Evolutionary conservation across 2,888 invertebrate genomes (phyloP).

Genomic region (Tetramorium bicarinatum): DNA sequence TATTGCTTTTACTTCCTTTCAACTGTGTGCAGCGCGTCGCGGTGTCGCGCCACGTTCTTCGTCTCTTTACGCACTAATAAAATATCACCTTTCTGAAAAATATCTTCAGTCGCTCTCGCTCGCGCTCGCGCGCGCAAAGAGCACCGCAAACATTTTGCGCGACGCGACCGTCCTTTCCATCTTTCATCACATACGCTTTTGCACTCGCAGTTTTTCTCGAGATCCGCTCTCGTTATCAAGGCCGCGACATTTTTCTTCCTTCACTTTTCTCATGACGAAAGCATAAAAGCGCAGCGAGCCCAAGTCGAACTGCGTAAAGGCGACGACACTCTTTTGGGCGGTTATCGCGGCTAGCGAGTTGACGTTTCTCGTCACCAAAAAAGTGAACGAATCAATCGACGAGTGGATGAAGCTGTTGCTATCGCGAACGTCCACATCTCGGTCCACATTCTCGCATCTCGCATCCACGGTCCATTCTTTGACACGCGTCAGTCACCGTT

Average conservation of each 20-base stretch:
- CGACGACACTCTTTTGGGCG: too few relatives aligned
- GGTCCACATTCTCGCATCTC: not conserved
- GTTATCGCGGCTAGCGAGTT: too few relatives aligned
- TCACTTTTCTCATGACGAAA: slow-evolving; percentile 41
- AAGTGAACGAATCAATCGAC: slow-evolving; percentile 27
- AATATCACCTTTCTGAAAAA: slow-evolving; percentile 65
- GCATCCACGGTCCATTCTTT: not conserved
- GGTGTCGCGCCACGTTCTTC: not conserved
- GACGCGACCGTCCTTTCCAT: slow-evolving; percentile 7
- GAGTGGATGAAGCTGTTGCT: slow-evolving; percentile 49
- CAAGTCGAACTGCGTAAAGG: not conserved
- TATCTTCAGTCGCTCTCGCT: slow-evolving; percentile 33
- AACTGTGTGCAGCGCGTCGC: not conserved
- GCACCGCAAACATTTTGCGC: slow-evolving; percentile 62
- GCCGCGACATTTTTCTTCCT: slow-evolving; percentile 34
- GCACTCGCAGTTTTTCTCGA: slow-evolving; percentile 19
- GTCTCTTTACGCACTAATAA: slow-evolving; percentile 58
- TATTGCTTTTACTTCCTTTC: slow-evolving; percentile 29
- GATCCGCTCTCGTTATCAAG: slow-evolving; percentile 48
- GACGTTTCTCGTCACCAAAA: slow-evolving; percentile 7
- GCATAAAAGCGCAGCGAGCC: not conserved
- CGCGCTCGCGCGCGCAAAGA: slow-evolving; percentile 29
- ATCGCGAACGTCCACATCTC: slow-evolving; percentile 12
- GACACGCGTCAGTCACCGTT: slow-evolving; percentile 22
- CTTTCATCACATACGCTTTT: slow-evolving; percentile 25